Evolutionary conservation across 2,888 invertebrate species (phyloP).

Genomic region (Strigamia transsilvanica): DNA sequence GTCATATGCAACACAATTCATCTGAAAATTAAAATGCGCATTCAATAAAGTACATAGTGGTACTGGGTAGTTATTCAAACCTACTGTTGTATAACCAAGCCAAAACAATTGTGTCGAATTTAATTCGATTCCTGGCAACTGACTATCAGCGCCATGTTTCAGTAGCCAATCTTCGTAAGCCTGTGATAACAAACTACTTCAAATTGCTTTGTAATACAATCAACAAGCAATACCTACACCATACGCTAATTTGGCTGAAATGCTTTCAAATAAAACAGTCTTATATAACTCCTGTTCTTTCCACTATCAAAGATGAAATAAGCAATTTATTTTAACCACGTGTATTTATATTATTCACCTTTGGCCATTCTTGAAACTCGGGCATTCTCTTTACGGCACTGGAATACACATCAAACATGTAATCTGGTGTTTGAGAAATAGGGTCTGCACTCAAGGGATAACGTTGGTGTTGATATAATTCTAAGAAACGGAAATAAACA

Average conservation of each 20-base stretch:
- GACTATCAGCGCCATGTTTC: not conserved
- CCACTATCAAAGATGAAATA: not conserved
- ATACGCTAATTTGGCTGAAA: not conserved
- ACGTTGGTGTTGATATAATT: not conserved
- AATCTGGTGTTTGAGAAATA: not conserved
- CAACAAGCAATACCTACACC: not conserved
- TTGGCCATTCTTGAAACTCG: constrained; percentile 7
- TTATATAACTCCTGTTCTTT: not conserved
- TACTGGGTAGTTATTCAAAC: not conserved
- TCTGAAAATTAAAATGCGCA: not conserved
- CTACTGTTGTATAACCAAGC: not conserved
- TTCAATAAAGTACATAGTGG: too few species aligned
- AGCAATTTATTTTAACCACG: not conserved
- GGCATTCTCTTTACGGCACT: not conserved
- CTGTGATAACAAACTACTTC: not conserved
- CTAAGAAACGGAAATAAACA: not conserved
- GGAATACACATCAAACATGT: not conserved
- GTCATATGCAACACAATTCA: not conserved
- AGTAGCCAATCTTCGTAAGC: not conserved
- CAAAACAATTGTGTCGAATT: constrained; percentile 20
- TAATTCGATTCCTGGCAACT: not conserved
- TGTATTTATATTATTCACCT: constrained; percentile 1
- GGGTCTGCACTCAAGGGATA: not conserved
- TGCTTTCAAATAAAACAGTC: not conserved
- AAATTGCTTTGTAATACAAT: not conserved